These are phyloP conservation scores for Gyps fulvus DNA, from an alignment of 2,113 vertebrate species.

Conservation along the genomic window DNA sequence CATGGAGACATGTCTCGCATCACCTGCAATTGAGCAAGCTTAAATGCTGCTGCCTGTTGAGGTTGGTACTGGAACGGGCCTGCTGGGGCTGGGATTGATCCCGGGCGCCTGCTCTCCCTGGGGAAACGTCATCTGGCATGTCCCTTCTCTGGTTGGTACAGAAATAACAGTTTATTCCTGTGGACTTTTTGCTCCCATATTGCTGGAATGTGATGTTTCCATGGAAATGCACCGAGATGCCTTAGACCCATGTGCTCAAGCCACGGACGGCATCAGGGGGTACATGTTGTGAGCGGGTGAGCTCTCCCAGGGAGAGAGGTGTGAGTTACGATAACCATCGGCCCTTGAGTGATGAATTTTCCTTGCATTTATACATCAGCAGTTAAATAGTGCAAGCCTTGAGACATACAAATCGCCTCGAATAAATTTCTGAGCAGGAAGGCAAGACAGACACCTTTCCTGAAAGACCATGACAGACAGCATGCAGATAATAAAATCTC, in stretches of 20 bases:
- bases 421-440: not conserved
- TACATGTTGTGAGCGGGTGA: not conserved
- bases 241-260: not conserved
- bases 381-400: not conserved
- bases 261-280: not conserved
- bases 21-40: not conserved
- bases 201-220: not conserved
- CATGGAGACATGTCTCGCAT: fast-evolving
- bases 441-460: not conserved
- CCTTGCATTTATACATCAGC: not conserved
- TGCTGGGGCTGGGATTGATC: fast-evolving
- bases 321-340: fast-evolving
- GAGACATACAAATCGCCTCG: not conserved
- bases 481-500: not conserved
- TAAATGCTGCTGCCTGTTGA: not conserved
- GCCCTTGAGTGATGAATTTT: not conserved
- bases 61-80: fast-evolving
- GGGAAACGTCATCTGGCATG: not conserved
- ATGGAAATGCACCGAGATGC: not conserved
- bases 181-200: not conserved
- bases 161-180: not conserved
- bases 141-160: not conserved
- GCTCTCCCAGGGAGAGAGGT: not conserved
- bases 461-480: not conserved
- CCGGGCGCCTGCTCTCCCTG: fast-evolving